Base-by-base conservation (phyloP, 2,113 vertebrate species). In the Cyphomyrus discorhynchus region DNA sequence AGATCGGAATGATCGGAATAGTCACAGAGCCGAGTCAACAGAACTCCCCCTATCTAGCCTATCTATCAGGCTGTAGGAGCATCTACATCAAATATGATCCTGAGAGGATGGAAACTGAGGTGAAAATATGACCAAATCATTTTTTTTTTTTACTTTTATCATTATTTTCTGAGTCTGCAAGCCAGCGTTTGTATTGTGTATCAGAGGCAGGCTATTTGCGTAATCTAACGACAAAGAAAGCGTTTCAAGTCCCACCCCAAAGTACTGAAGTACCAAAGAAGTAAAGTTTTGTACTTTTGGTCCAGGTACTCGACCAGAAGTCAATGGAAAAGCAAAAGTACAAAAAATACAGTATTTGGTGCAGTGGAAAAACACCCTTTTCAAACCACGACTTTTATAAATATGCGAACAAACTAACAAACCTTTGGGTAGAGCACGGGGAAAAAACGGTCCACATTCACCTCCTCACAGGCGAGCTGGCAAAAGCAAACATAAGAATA, bases 371-470 rank as follows among this genome's bases (percentile, higher is more conserved):
- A 21, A 19, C 52, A 19, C 52, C 5, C 9, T 70, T 66, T 31
- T 70, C 62, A 70, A 70, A 13, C 27, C n/a, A 19, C 1, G 3
- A 31, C n/a, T 13, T 66, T 11, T 70, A 31, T 80, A 19, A 80
- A 80, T 80, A 39, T 42, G 70, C 70, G 19, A 39, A 7, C 53
- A 19, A 70, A 15, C 66, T 35, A 45, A 13, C 15, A 49, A 89
- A 97, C 96, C 96, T 96, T 97, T 62, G 95, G 96, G 87, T 99
- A 99, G 62, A 99, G 97, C 88, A 98, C 97, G 0, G 98, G 98
- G 89, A 96, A 98, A 94, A 99, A 99, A 2, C 98, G 97, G 88
- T 99, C 98, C 93, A 99, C 98, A 0, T 98, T 99, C 93, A 99
- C 93, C 0, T 99, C 98, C 93, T 99, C 98, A 4, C 97, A 99